Evolutionary conservation across 2,113 vertebrate genomes (phyloP), one percentile per base, ranked within the genome.

Genomic region (Alectura lathami): DNA sequence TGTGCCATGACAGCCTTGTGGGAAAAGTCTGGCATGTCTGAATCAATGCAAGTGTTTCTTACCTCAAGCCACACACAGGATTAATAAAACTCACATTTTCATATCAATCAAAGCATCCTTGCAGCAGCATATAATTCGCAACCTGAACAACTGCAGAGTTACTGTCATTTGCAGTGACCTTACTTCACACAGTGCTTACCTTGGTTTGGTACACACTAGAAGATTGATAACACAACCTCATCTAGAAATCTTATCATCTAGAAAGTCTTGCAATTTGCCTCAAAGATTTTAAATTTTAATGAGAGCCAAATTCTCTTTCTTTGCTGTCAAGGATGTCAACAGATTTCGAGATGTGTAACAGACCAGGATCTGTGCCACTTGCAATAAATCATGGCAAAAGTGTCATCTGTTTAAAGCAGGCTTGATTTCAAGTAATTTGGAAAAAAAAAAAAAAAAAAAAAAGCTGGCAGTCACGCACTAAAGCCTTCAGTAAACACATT

Each of bases 1-100:
- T 2, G 3, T 62, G 53, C 9, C 4, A n/a, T 4, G n/a, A 32
- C 4, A 38, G 36, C 22, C 32, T 21, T 29, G 4, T 2, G 51
- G 5, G 30, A 70, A 70, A 70, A 66, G 23, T 30, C 27, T 48
- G n/a, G 34, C 26, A 9, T 29, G 22, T 30, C 3, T 48, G 30
- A 69, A 38, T 15, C 17, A 15, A 59, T 1, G 18, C 51, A 66
- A 43, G 26, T 4, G 8, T 16, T 80, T 59, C 56, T 59, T 69
- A 70, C 32, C 36, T 72, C 48, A 45, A 22, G 23, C 16, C 16
- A 17, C 0, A 1, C 11, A 6, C 34, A 72, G 42, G 15, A 54
- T 30, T 90, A 67, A 8, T 13, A 48, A 82, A 54, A 53, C 18
- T 24, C 13, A 20, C 24, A 15, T 34, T 40, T 60, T 43, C 66